Evolutionary conservation across 2,797 vertebrate genomes (phyloP), one percentile per base, ranked within the genome.

Genomic region (Enteromius afrohamiltoni): DNA sequence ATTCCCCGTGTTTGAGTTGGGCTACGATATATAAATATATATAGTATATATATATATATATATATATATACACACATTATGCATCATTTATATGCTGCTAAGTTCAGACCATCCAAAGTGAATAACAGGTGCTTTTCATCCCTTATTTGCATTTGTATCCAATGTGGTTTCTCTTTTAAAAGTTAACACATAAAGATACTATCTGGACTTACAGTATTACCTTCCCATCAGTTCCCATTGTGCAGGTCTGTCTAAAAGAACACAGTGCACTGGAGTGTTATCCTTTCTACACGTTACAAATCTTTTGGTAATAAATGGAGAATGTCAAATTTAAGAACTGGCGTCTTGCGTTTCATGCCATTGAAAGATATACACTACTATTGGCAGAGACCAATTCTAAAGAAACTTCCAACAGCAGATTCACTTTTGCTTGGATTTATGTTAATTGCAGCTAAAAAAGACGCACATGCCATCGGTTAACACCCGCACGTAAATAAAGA

Each of bases 301-400:
- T 94, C 93, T 95, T 95, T 95, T 94, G 94, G 94, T 93, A 94
- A 95, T 95, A 95, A 95, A 95, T 92, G 85, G 89, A 94, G 92
- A 70, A 78, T 79, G 76, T 83, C 82, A 83, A 78, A 78, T 47
- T 79, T 47, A 68, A 80, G 17, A 78, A 64, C 45, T 62, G 16
- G 26, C 19, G 45, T 55, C 40, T 34, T 84, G 31, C 65, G 26
- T 77, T 77, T 68, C 73, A 77, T 31, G 3, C 19, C 19, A 47
- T 7, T 82, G 60, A 13, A 69, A 69, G 16, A 37, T 74, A 26
- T 31, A 71, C 68, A 49, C 55, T 29, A 47, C 4, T 4, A 40
- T 47, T 23, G 6, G 40, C 51, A 10, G 21, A 70, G 40, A 13
- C 17, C 13, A 42, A 6, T 21, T 40, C 13, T 8, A 23, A 23